Conservation (phyloP, 2,113 vertebrate species). For the Camarhynchus parvulus region DNA sequence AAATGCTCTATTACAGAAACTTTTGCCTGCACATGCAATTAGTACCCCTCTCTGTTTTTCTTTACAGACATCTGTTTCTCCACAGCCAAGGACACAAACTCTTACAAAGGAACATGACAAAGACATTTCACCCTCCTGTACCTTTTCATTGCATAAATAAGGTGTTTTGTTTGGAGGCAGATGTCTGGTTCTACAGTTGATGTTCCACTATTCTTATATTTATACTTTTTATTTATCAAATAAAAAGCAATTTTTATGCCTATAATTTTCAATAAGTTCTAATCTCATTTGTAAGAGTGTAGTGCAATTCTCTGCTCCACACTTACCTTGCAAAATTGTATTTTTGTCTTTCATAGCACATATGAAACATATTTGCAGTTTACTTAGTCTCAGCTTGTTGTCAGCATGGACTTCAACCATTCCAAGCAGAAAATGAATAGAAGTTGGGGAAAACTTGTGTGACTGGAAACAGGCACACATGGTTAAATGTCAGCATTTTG, state of each 20-base stretch:
- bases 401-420: background rate
- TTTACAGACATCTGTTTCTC: background rate
- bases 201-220: background rate
- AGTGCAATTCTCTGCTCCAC: background rate
- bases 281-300: background rate
- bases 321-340: background rate
- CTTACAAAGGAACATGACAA: background rate
- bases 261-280: background rate
- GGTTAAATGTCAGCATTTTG: conserved; percentile 54
- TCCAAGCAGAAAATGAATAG: background rate
- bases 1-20: background rate
- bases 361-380: background rate
- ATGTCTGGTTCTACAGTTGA: background rate
- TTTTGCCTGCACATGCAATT: background rate
- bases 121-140: background rate
- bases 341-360: conserved; percentile 11
- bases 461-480: conserved; percentile 19
- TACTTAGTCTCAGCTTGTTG: background rate
- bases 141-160: background rate
- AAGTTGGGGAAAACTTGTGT: conserved; percentile 16
- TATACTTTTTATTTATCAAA: background rate
- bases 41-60: background rate
- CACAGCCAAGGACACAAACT: background rate
- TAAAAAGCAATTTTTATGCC: background rate
- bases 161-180: background rate